A percentile compares a stretch with the other conserved stretches of the same genome.
phyloP scores from a whole-genome alignment of 2,888 invertebrate species.

The Amblyjoppa proteus region DNA sequence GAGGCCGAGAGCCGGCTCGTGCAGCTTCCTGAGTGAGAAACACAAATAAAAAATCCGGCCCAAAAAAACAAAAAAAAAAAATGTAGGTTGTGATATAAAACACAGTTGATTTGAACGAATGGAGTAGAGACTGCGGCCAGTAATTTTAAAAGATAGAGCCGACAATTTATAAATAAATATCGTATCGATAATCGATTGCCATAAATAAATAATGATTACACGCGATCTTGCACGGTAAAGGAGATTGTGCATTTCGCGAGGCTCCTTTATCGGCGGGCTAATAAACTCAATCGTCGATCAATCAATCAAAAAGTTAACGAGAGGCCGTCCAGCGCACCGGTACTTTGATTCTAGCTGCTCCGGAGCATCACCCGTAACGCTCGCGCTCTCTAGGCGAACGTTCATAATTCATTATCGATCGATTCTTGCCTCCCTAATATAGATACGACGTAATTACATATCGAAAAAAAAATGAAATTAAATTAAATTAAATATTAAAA shows the following conservation, averaged over 20 bases:
- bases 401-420: constrained; percentile 26
- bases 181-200: constrained; percentile 12
- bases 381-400: background rate
- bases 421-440: background rate
- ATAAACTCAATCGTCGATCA: constrained; percentile 61
- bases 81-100: constrained; percentile 4
- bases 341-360: constrained; percentile 20
- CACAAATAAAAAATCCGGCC: background rate
- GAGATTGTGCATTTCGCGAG: constrained; percentile 22
- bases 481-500: too few species aligned
- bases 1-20: background rate
- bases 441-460: background rate
- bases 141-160: constrained; percentile 6
- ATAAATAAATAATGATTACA: constrained; percentile 21
- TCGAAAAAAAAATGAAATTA: background rate
- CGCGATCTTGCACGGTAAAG: constrained; percentile 10
- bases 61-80: constrained; percentile 7
- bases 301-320: constrained; percentile 57
- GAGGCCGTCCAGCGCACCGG: constrained; percentile 29
- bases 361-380: background rate
- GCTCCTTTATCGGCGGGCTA: constrained; percentile 17
- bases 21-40: constrained; percentile 3
- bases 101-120: constrained; percentile 5
- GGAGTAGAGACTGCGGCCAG: background rate
- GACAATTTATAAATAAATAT: constrained; percentile 23